Evolutionary conservation across 2,888 invertebrate species (phyloP).

Genomic region (Leucophora obtusa): DNA sequence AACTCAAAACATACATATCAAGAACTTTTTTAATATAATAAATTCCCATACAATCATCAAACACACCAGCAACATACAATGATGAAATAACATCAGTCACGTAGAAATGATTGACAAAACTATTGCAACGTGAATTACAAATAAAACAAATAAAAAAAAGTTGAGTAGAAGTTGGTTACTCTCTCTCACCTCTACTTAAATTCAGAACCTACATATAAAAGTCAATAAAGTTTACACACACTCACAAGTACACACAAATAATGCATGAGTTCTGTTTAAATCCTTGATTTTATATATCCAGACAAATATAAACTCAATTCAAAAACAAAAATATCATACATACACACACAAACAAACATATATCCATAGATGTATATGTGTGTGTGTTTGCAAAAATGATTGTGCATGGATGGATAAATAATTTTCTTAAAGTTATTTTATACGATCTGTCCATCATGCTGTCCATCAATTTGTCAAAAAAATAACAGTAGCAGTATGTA

Average conservation of each 20-base stretch:
- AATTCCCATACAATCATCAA: slow-evolving; percentile 15
- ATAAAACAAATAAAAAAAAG: slow-evolving; percentile 27
- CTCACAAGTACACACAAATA: slow-evolving; percentile 4
- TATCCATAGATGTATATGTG: background rate
- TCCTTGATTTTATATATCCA: slow-evolving; percentile 51
- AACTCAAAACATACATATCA: slow-evolving; percentile 13
- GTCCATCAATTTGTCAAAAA: slow-evolving; percentile 78
- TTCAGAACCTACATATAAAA: background rate
- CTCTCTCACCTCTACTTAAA: slow-evolving; percentile 30
- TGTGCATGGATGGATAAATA: slow-evolving; percentile 58
- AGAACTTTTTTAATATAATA: slow-evolving; percentile 28
- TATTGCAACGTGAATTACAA: slow-evolving; percentile 59
- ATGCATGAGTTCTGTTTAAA: slow-evolving; percentile 27
- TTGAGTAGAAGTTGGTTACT: slow-evolving; percentile 33
- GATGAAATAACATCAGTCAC: slow-evolving; percentile 60
- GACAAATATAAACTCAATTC: slow-evolving; percentile 46
- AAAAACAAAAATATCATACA: slow-evolving; percentile 32
- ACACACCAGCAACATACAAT: slow-evolving; percentile 1
- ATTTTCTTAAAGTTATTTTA: slow-evolving; percentile 75
- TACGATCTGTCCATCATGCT: slow-evolving; percentile 79
- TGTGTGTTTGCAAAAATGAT: slow-evolving; percentile 42
- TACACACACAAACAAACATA: background rate
- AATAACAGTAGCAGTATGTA: slow-evolving; percentile 43
- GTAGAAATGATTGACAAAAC: slow-evolving; percentile 64
- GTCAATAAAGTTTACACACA: background rate